These are phyloP conservation scores for Sakesphorus luctuosus DNA, from an alignment of 2,113 vertebrate species.

Conservation along the genomic window DNA sequence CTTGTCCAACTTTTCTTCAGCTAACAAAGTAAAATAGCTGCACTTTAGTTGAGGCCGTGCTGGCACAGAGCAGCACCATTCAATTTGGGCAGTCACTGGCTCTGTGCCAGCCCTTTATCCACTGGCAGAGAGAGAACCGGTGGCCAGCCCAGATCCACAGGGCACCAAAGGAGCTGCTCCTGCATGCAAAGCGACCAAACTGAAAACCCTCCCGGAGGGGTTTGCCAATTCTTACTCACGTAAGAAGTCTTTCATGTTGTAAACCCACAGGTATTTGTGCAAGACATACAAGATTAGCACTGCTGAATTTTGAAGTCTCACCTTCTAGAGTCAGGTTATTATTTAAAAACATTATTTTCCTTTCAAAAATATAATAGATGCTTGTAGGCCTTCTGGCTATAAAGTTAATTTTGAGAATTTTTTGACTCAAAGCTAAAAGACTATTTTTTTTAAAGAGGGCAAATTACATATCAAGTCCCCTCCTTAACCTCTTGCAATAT, in stretches of 20 bases:
- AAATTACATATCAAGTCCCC: background rate
- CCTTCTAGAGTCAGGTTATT: background rate
- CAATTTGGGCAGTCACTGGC: conserved; percentile 15
- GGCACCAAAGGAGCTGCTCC: background rate
- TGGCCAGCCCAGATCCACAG: background rate
- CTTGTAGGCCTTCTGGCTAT: background rate
- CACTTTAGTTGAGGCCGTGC: conserved; percentile 10
- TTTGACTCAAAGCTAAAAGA: background rate
- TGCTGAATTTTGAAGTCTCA: background rate
- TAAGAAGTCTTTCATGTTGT: background rate
- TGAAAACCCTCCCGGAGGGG: background rate
- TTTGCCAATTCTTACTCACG: background rate
- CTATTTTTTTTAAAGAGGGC: background rate
- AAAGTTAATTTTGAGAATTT: background rate
- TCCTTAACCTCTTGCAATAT: background rate
- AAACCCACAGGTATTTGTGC: background rate
- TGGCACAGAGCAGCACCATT: conserved; percentile 35
- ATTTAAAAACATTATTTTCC: background rate
- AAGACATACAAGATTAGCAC: background rate
- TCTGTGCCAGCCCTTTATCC: conserved; percentile 1
- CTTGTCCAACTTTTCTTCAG: conserved; percentile 11
- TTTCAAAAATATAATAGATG: background rate
- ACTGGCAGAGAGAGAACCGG: background rate
- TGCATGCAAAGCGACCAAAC: background rate
- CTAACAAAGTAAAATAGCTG: conserved; percentile 50